Base-by-base conservation (phyloP, 2,113 vertebrate genomes). In the Prunella himalayana region DNA sequence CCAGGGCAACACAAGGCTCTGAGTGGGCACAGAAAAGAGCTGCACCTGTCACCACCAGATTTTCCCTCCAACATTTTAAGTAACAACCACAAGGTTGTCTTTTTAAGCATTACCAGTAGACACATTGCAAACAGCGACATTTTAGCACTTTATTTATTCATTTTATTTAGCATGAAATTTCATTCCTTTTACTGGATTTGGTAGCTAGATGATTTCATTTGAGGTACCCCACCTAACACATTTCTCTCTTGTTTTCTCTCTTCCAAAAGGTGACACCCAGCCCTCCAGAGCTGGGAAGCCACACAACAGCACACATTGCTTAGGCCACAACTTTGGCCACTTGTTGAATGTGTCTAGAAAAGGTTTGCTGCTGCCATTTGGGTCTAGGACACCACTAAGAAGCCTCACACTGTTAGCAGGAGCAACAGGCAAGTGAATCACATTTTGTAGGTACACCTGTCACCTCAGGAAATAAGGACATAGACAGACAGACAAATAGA, bases 401-500 rank as follows among this genome's bases (percentile, higher is more conserved):
- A 75, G 21, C 7, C 30, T 64, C 44, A 35, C 30, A 22, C 28
- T 33, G 9, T 41, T 31, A 45, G 49, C 50, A 75, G 42, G 37
- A 61, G 39, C 28, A 68, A 42, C 9, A 7, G 6, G 7, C 12
- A 64, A 28, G 13, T 11, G 13, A 60, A 42, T 27, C 39, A 28
- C 35, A 16, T 69, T 80, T 50, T 83, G 37, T 21, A 44, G 10
- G 41, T 44, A 27, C 17, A 30, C 3, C 54, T 51, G 18, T 35
- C 5, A 2, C 13, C 83, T 69, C 13, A n/a, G 45, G 15, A 63
- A 65, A 41, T 45, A 53, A 56, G 13, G 11, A 41, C 7, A 18
- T 0, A 19, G 6, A 41, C 8, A 64, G 28, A 30, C 1, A 11
- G 0, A 54, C 3, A 45, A 4, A 51, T 0, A 13, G 54, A 51